Evolutionary conservation across 2,113 vertebrate genomes (phyloP).

Genomic region (Canis aureus): DNA sequence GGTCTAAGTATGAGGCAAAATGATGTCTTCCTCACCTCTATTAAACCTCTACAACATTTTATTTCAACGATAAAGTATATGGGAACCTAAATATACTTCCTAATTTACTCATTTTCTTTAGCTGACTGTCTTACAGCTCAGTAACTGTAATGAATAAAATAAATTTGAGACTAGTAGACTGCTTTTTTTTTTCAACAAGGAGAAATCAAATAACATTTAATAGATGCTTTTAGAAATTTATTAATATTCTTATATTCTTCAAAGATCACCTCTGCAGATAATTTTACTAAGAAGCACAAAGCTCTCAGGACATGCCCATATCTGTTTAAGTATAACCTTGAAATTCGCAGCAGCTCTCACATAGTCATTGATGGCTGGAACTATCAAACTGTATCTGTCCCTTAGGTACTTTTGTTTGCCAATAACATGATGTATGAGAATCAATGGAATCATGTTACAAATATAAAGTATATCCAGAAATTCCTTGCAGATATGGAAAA

Average conservation of each 20-base stretch:
- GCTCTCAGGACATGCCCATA: conserved; percentile 35
- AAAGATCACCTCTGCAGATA: conserved; percentile 64
- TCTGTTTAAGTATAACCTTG: conserved; percentile 63
- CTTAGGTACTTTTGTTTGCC: conserved; percentile 64
- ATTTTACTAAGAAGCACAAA: conserved; percentile 76
- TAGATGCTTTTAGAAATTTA: conserved; percentile 69
- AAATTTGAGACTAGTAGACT: conserved; percentile 37
- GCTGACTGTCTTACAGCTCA: neutral
- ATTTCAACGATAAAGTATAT: conserved; percentile 44
- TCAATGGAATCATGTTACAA: conserved; percentile 58
- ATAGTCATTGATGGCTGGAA: neutral
- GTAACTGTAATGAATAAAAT: neutral
- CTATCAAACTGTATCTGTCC: conserved; percentile 62
- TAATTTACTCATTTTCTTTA: conserved; percentile 65
- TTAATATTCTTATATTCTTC: conserved; percentile 77
- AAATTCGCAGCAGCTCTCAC: conserved; percentile 53
- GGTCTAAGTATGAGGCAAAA: neutral
- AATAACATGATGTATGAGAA: conserved; percentile 71
- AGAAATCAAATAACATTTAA: conserved; percentile 73
- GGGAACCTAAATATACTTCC: neutral
- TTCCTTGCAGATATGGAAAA: conserved; percentile 48
- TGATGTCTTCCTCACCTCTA: neutral
- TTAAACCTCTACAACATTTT: conserved; percentile 62
- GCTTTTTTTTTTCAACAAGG: conserved; percentile 35
- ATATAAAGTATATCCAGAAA: conserved; percentile 37